A percentile compares a stretch with the other conserved stretches of the same genome.
These are phyloP conservation scores for Alloplasta piceator DNA, from an alignment of 2,888 invertebrate species.

Conservation along the genomic window DNA sequence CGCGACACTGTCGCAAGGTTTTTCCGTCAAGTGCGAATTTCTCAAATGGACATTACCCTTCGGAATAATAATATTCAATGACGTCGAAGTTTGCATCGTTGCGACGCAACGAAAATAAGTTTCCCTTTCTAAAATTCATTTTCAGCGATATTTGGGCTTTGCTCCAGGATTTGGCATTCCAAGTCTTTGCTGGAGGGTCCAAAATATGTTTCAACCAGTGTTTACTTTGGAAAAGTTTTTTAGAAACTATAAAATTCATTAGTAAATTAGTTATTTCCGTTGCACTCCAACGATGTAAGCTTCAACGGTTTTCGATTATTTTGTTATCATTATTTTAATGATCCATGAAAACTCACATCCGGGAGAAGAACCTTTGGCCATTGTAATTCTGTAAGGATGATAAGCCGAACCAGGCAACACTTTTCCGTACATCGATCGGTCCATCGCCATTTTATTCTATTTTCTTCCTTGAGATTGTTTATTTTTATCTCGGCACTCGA, in stretches of 20 bases:
- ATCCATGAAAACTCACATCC: slow-evolving; percentile 89
- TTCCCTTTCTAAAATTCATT: no score
- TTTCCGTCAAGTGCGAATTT: slow-evolving; percentile 31
- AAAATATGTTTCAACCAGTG: no score
- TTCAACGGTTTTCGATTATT: no score
- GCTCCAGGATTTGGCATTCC: no score
- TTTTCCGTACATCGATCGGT: slow-evolving; percentile 96
- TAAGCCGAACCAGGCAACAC: slow-evolving; percentile 91
- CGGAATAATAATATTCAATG: neutral
- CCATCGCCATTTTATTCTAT: slow-evolving; percentile 85
- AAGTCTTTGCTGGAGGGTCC: no score
- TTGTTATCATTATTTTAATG: no score
- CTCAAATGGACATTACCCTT: neutral
- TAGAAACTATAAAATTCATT: no score
- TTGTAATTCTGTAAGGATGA: slow-evolving; percentile 93
- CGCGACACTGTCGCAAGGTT: slow-evolving; percentile 14
- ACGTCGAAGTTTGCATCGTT: neutral
- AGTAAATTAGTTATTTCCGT: no score
- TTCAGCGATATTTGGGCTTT: no score
- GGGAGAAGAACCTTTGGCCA: slow-evolving; percentile 92
- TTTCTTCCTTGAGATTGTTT: no score
- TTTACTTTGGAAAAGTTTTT: no score
- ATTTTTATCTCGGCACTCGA: slow-evolving; percentile 16
- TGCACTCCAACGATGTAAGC: no score
- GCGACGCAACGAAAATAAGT: slow-evolving; percentile 43